Percentiles rank a stretch among this genome's conserved stretches.
Conservation (phyloP, 2,888 invertebrate genomes). For the Blastobasis lacticolella region DNA sequence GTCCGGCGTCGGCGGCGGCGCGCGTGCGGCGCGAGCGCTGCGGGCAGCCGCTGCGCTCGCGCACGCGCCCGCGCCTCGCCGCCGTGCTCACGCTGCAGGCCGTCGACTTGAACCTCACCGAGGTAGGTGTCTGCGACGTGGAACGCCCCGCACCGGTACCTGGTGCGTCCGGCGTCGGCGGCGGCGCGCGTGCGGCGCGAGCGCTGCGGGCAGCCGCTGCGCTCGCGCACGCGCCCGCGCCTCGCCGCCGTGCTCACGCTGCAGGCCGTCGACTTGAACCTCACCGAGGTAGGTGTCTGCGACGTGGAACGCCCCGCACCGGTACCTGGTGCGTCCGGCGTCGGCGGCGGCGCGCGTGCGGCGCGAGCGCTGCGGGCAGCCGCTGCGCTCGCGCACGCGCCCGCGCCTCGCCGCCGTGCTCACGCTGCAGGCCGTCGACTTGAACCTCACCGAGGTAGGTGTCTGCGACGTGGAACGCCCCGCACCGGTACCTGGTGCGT, state of each 20-base stretch:
- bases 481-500: slow-evolving; percentile 83
- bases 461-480: slow-evolving; percentile 50
- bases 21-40: too few species aligned
- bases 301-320: slow-evolving; percentile 70
- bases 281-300: slow-evolving; percentile 80
- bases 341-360: slow-evolving; percentile 91
- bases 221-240: slow-evolving; percentile 85
- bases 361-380: slow-evolving; percentile 89
- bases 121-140: slow-evolving; percentile 36
- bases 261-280: slow-evolving; percentile 84
- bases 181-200: slow-evolving; percentile 92
- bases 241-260: slow-evolving; percentile 88
- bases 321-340: slow-evolving; percentile 88
- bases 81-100: too few species aligned
- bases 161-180: slow-evolving; percentile 89
- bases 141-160: slow-evolving; percentile 76
- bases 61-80: too few species aligned
- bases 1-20: too few species aligned
- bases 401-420: slow-evolving; percentile 92
- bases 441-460: slow-evolving; percentile 85
- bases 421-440: slow-evolving; percentile 85
- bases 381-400: slow-evolving; percentile 83
- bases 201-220: slow-evolving; percentile 88
- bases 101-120: too few species aligned
- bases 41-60: too few species aligned